Conservation (phyloP, 2,113 vertebrate genomes). For the Dasyprocta punctata region DNA sequence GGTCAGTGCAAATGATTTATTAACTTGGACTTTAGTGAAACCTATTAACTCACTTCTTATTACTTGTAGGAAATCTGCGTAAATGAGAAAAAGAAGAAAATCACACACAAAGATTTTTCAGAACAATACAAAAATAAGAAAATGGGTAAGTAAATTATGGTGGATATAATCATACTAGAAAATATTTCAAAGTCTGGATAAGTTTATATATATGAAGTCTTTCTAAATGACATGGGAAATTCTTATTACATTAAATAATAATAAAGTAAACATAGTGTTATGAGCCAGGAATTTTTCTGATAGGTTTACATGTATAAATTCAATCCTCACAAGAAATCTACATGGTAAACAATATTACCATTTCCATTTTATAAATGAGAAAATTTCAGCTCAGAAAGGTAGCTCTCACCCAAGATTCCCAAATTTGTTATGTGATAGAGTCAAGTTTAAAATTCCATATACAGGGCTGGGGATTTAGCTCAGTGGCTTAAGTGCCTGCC, state of each 20-base stretch:
- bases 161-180: background rate
- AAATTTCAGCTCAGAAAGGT: background rate
- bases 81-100: background rate
- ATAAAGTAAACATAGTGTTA: constrained; percentile 32
- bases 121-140: constrained; percentile 34
- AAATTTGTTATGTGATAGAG: background rate
- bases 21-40: background rate
- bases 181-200: constrained; percentile 28
- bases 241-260: constrained; percentile 31
- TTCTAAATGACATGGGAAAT: constrained; percentile 39
- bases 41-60: background rate
- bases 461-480: too few relatives aligned
- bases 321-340: constrained; percentile 30
- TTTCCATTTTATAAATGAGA: background rate
- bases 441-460: background rate
- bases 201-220: constrained; percentile 9
- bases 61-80: background rate
- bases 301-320: background rate
- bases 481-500: too few relatives aligned
- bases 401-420: background rate
- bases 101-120: background rate
- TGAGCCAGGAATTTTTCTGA: constrained; percentile 18
- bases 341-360: background rate
- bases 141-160: background rate
- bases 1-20: background rate